Conservation (phyloP, 2,113 vertebrate genomes). For the Zosterops japonicus region DNA sequence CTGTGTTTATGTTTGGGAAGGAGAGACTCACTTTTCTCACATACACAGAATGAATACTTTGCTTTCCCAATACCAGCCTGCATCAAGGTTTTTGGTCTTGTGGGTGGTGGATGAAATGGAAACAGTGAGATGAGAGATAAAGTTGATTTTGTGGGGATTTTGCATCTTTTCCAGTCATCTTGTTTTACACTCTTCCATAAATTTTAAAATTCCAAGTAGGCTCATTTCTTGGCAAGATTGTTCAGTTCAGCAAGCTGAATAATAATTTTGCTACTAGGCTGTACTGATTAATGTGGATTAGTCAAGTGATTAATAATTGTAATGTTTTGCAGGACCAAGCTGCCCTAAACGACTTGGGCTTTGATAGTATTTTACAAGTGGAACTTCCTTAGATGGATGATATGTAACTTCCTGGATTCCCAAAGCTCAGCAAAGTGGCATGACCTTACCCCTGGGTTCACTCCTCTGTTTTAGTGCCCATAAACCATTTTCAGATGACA, state of each 20-base stretch:
- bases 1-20: background rate
- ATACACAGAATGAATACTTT: background rate
- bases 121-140: background rate
- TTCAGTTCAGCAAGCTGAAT: conserved; percentile 70
- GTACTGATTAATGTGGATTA: conserved; percentile 72
- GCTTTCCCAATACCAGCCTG: background rate
- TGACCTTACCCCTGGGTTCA: background rate
- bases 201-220: conserved; percentile 63
- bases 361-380: conserved; percentile 52
- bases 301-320: conserved; percentile 72
- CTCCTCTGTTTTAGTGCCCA: background rate
- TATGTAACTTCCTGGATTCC: conserved; percentile 25
- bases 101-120: background rate
- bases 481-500: conserved; percentile 37
- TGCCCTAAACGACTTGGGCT: conserved; percentile 39
- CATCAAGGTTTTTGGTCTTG: background rate
- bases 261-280: conserved; percentile 57
- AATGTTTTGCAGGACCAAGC: conserved; percentile 47
- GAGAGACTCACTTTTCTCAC: background rate
- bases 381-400: conserved; percentile 51
- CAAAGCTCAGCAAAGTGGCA: conserved; percentile 6
- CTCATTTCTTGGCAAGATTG: conserved; percentile 59
- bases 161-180: conserved; percentile 1
- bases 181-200: conserved; percentile 3
- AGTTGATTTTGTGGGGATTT: background rate